phyloP scores from a whole-genome alignment of 2,113 vertebrate genomes.

The Sinocyclocheilus maitianheensis region DNA sequence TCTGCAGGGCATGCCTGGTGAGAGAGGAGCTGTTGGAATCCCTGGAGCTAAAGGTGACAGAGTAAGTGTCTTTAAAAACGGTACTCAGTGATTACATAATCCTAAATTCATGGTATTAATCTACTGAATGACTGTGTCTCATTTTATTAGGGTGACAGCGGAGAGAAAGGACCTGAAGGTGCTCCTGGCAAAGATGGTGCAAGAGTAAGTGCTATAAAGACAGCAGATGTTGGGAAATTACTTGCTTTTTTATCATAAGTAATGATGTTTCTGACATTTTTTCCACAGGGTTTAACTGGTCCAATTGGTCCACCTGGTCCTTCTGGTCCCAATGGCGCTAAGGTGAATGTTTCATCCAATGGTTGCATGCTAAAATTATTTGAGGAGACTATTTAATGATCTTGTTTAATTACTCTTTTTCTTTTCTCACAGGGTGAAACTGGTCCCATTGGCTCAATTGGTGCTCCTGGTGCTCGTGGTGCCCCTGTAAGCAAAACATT shows the following conservation, averaged over 20 bases:
- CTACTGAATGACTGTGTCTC: constrained; percentile 13
- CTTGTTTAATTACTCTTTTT: neutral
- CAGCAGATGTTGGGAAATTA: neutral
- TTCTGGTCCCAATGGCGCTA: constrained; percentile 89
- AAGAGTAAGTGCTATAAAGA: constrained; percentile 79
- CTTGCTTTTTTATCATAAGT: neutral
- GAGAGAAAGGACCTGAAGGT: constrained; percentile 93
- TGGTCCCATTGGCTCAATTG: constrained; percentile 82
- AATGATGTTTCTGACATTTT: constrained; percentile 6
- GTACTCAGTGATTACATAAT: neutral
- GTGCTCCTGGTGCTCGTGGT: constrained; percentile 86
- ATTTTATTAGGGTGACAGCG: constrained; percentile 84
- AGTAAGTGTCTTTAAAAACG: constrained; percentile 74
- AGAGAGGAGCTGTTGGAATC: constrained; percentile 90
- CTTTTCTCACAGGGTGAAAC: constrained; percentile 83
- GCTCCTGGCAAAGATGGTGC: constrained; percentile 91
- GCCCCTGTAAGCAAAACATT: constrained; percentile 81
- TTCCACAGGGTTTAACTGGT: constrained; percentile 87
- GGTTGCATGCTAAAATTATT: too few relatives aligned
- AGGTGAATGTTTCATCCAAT: constrained; percentile 76
- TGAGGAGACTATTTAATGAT: neutral
- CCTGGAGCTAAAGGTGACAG: constrained; percentile 92
- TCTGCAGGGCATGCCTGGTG: constrained; percentile 96
- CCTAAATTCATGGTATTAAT: neutral
- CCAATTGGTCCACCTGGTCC: constrained; percentile 95